A percentile compares a stretch with the other conserved stretches of the same genome.
Evolutionary conservation across 2,113 vertebrate species (phyloP).

Genomic region (Cololabis saira): DNA sequence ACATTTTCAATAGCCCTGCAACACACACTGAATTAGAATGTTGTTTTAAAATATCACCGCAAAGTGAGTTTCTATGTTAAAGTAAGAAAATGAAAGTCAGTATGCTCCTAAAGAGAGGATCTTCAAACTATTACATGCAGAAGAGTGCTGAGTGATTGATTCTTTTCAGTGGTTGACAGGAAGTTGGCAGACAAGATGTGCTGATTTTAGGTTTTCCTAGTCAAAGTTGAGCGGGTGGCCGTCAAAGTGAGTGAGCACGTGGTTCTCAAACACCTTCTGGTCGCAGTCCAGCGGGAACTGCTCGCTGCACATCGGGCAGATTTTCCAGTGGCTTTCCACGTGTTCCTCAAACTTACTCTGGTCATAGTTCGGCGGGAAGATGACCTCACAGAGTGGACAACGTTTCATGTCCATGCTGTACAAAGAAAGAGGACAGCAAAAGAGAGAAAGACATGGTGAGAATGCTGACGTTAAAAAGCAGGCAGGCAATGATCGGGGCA

Average conservation of each 20-base stretch:
- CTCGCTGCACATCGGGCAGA: slow-evolving; percentile 97
- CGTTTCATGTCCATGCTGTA: slow-evolving; percentile 92
- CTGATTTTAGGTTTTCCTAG: slow-evolving; percentile 62
- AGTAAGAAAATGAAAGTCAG: slow-evolving; percentile 58
- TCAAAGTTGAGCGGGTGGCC: slow-evolving; percentile 89
- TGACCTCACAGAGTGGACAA: slow-evolving; percentile 94
- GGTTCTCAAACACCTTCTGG: slow-evolving; percentile 94
- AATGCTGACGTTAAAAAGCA: slow-evolving; percentile 34
- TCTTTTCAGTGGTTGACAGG: slow-evolving; percentile 52
- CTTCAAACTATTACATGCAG: slow-evolving; percentile 72
- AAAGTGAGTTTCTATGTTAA: slow-evolving; percentile 48
- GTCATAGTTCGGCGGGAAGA: slow-evolving; percentile 97
- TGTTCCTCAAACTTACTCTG: slow-evolving; percentile 98
- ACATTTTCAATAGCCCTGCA: slow-evolving; percentile 47
- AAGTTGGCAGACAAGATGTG: slow-evolving; percentile 43
- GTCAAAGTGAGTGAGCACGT: slow-evolving; percentile 96
- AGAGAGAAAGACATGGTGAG: slow-evolving; percentile 10
- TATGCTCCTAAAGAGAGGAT: slow-evolving; percentile 63
- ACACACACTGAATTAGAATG: slow-evolving; percentile 40
- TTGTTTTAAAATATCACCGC: slow-evolving; percentile 48
- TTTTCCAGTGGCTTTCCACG: slow-evolving; percentile 99
- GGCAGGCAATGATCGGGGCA: slow-evolving; percentile 56
- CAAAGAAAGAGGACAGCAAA: neutral
- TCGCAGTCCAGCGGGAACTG: slow-evolving; percentile 97
- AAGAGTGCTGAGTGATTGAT: slow-evolving; percentile 57